Percentiles rank a stretch among this genome's conserved stretches.
phyloP scores from a whole-genome alignment of 2,888 invertebrate genomes.

The Podabrus alpinus region DNA sequence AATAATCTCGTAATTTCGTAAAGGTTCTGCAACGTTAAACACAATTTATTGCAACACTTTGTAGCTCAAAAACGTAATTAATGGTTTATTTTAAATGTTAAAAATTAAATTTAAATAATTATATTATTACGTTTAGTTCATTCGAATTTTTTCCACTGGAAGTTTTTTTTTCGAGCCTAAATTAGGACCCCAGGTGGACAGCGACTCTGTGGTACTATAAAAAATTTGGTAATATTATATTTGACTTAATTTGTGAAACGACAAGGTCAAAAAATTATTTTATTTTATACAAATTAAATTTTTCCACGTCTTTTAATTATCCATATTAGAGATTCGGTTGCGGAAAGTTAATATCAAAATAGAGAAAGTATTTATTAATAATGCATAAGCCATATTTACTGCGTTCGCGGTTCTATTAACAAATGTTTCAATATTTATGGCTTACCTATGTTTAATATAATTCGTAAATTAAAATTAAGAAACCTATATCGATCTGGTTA shows the following conservation, averaged over 20 bases:
- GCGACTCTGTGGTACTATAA: too few species aligned
- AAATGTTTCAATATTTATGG: background rate
- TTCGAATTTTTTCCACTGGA: too few species aligned
- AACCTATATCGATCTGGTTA: background rate
- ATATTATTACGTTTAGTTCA: too few species aligned
- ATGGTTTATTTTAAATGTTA: background rate
- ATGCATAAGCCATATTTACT: slow-evolving; percentile 2
- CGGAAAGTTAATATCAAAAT: slow-evolving; percentile 2
- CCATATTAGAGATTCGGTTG: background rate
- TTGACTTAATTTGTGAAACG: too few species aligned
- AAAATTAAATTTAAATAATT: background rate
- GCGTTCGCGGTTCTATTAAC: slow-evolving; percentile 1
- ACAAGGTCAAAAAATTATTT: background rate
- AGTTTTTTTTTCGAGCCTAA: too few species aligned
- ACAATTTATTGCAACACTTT: background rate
- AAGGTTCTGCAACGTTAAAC: background rate
- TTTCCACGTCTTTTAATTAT: background rate
- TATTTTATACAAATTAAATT: background rate
- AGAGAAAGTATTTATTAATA: slow-evolving; percentile 3
- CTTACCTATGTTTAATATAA: background rate
- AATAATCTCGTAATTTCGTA: too few species aligned
- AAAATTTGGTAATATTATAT: too few species aligned
- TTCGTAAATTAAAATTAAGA: background rate
- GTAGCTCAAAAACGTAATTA: background rate
- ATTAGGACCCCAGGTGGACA: too few species aligned